Evolutionary conservation across 2,797 vertebrate genomes (phyloP).

Genomic region (Catamblyrhynchus diadema): DNA sequence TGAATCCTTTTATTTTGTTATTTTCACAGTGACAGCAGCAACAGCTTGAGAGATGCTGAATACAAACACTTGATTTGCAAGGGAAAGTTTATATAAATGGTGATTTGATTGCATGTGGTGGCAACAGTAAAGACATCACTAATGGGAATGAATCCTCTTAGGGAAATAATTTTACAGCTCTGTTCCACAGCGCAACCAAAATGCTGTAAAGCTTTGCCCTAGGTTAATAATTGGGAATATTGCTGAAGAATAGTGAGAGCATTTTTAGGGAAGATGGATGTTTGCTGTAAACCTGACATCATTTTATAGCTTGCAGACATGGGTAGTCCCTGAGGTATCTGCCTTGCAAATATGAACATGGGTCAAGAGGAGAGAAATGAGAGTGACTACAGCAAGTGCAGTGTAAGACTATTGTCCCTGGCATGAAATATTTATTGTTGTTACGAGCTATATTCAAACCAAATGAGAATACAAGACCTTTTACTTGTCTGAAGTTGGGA

Average conservation of each 20-base stretch:
- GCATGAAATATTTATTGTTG: background rate
- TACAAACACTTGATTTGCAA: background rate
- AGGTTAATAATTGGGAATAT: background rate
- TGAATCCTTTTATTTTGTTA: background rate
- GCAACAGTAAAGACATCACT: background rate
- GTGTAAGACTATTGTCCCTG: background rate
- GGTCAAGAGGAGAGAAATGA: slow-evolving; percentile 10
- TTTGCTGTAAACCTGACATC: background rate
- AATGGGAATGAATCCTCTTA: background rate
- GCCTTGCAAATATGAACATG: background rate
- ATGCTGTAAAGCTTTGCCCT: background rate
- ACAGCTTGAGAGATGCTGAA: background rate
- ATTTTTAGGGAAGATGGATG: background rate
- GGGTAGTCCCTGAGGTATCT: background rate
- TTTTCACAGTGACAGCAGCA: background rate
- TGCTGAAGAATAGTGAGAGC: background rate
- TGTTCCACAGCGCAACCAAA: background rate
- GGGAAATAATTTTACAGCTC: background rate
- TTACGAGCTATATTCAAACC: background rate
- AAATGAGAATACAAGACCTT: background rate
- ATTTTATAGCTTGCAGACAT: background rate
- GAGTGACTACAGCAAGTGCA: background rate
- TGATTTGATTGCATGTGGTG: background rate
- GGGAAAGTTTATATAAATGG: background rate
- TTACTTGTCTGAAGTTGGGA: background rate